phyloP scores from a whole-genome alignment of 2,888 invertebrate species.

The Campoplex nolae region DNA sequence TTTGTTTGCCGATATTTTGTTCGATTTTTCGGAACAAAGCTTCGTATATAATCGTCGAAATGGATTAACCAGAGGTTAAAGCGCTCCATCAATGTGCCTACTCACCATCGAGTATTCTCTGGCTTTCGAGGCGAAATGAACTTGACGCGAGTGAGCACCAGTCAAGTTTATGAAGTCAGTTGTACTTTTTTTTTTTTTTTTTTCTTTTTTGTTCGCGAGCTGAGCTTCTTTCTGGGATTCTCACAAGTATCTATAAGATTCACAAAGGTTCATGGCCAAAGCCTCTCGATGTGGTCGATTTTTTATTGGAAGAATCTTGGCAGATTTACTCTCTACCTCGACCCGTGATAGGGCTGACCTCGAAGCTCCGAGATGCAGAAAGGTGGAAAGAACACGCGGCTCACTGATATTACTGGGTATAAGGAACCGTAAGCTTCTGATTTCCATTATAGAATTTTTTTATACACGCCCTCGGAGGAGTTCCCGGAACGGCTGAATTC shows the following conservation, averaged over 20 bases:
- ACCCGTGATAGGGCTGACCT: slow-evolving; percentile 61
- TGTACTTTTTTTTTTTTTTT: not conserved
- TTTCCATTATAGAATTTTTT: not conserved
- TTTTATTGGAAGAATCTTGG: slow-evolving; percentile 63
- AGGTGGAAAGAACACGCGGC: not conserved
- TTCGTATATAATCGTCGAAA: not conserved
- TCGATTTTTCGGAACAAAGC: not conserved
- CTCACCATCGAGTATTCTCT: not conserved
- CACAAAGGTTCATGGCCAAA: not conserved
- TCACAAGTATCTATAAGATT: not conserved
- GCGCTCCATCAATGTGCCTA: not conserved
- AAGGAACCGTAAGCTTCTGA: not conserved
- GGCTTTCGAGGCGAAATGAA: not conserved
- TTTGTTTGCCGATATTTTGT: not conserved
- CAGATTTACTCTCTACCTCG: slow-evolving; percentile 60
- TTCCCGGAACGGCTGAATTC: not conserved
- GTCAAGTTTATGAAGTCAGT: not conserved
- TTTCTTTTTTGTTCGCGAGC: not conserved
- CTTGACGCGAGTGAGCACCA: not conserved
- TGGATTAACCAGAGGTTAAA: not conserved
- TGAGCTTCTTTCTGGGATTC: not conserved
- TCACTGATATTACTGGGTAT: not conserved
- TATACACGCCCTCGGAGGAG: not conserved
- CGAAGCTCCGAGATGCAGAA: slow-evolving; percentile 15
- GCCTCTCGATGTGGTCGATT: slow-evolving; percentile 38